Evolutionary conservation across 1,140 invertebrate species (phyloP).

Genomic region (Papilio machaon): DNA sequence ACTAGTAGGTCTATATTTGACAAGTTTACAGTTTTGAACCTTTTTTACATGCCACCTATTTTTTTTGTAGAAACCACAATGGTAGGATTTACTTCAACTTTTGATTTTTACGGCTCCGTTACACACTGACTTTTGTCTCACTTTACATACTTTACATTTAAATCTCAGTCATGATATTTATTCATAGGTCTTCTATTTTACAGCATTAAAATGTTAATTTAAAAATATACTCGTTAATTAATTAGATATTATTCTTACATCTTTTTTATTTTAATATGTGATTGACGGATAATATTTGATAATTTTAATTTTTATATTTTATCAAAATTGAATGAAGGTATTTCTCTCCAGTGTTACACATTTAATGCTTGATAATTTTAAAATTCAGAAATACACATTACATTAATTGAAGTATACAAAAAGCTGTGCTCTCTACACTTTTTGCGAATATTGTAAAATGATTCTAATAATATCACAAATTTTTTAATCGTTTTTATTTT

Average conservation of each 20-base stretch:
- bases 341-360: not conserved
- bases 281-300: not conserved
- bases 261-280: not conserved
- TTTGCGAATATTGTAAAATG: not conserved
- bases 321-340: not conserved
- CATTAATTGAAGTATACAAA: not conserved
- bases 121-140: not conserved
- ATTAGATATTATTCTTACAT: not conserved
- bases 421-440: slow-evolving; percentile 5
- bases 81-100: not conserved
- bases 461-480: slow-evolving; percentile 14
- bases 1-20: not conserved
- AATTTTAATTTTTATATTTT: slow-evolving; percentile 1
- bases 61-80: not conserved
- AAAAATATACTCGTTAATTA: not conserved
- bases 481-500: not conserved
- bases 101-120: not conserved
- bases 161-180: not conserved
- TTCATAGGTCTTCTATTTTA: not conserved
- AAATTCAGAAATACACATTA: not conserved
- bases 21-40: not conserved
- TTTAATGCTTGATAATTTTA: not conserved
- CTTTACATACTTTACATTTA: not conserved
- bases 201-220: not conserved
- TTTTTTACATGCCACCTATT: not conserved